A percentile compares a stretch with the other conserved stretches of the same genome.
Evolutionary conservation across 2,888 invertebrate species (phyloP).

Genomic region (Philonicus albiceps): DNA sequence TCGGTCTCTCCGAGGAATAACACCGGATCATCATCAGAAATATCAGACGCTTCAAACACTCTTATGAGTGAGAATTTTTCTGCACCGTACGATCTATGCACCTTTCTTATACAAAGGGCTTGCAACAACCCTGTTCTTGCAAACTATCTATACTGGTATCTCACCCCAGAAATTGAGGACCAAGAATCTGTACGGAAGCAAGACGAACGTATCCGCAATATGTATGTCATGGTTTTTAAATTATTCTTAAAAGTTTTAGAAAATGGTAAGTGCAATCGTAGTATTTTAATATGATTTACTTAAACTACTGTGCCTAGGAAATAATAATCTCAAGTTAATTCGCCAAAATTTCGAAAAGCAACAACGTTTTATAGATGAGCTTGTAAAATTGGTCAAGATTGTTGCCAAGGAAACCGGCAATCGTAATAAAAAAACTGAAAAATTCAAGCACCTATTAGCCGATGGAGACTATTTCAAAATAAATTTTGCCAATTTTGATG

Average conservation of each 20-base stretch:
- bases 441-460: constrained; percentile 82
- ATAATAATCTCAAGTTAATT: constrained; percentile 75
- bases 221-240: constrained; percentile 90
- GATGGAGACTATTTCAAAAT: constrained; percentile 83
- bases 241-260: constrained; percentile 80
- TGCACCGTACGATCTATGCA: constrained; percentile 75
- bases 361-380: constrained; percentile 88
- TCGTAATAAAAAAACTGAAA: constrained; percentile 89
- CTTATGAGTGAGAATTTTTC: constrained; percentile 62
- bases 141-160: constrained; percentile 98
- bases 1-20: constrained; percentile 25
- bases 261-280: constrained; percentile 64
- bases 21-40: constrained; percentile 46
- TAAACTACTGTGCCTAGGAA: constrained; percentile 61
- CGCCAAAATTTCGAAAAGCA: constrained; percentile 82
- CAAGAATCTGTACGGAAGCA: constrained; percentile 75
- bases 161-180: constrained; percentile 93
- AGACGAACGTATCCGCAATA: constrained; percentile 76
- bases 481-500: constrained; percentile 89
- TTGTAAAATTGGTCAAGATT: constrained; percentile 86
- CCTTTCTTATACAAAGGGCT: constrained; percentile 89
- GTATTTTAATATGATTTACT: background rate
- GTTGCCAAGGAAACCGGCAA: constrained; percentile 92
- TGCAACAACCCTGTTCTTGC: constrained; percentile 88
- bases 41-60: constrained; percentile 65